These are phyloP conservation scores for Scopus umbretta DNA, from an alignment of 2,113 vertebrate genomes.

Conservation along the genomic window DNA sequence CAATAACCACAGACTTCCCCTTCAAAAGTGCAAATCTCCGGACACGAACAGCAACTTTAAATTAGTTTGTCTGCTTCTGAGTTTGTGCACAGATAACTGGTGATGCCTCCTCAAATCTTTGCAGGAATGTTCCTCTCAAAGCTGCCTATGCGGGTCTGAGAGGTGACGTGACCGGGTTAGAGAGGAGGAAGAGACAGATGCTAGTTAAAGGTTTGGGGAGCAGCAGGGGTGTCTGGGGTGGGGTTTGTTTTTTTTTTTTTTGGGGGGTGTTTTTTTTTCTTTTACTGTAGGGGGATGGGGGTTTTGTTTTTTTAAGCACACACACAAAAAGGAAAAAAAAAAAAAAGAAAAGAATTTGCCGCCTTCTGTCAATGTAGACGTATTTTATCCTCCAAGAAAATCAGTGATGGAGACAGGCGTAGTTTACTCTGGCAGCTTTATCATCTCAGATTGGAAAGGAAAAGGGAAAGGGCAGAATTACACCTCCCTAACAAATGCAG, in stretches of 20 bases:
- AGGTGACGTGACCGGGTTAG: background rate
- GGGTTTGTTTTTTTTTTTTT: background rate
- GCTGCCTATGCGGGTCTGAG: background rate
- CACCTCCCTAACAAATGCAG: background rate
- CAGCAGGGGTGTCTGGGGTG: background rate
- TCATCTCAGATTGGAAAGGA: background rate
- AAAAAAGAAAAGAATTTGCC: background rate
- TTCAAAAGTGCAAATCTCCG: background rate
- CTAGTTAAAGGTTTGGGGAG: background rate
- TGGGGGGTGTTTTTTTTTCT: background rate
- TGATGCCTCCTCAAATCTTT: background rate
- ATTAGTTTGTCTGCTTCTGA: background rate
- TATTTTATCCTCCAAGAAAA: constrained; percentile 25
- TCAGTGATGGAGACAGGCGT: background rate
- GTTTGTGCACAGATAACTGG: background rate
- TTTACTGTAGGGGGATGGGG: fast-evolving
- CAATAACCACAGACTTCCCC: background rate
- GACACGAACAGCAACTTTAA: background rate
- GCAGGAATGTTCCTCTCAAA: fast-evolving
- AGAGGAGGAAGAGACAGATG: background rate
- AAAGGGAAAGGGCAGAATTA: background rate
- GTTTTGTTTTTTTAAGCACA: background rate
- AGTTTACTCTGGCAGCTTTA: background rate
- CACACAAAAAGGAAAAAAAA: background rate
- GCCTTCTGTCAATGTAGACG: background rate